These are phyloP conservation scores for Xanthorhoe spadicearia DNA, from an alignment of 2,888 invertebrate genomes.

Conservation along the genomic window DNA sequence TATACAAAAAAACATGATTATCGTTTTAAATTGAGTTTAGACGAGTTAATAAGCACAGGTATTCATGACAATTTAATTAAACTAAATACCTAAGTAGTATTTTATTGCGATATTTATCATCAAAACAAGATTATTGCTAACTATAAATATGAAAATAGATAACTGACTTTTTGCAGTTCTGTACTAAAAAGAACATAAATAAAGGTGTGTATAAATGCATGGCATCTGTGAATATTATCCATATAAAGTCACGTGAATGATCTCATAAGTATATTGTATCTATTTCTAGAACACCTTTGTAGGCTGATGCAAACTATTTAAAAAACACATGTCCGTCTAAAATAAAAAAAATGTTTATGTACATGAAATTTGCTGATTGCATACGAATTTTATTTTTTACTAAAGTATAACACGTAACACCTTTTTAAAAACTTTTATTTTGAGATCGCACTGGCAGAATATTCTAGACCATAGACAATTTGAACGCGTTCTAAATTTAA, in stretches of 20 bases:
- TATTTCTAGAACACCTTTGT: constrained; percentile 36
- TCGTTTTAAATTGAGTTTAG: not conserved
- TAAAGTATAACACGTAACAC: not conserved
- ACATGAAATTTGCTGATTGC: too few relatives aligned
- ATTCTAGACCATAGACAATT: constrained; percentile 21
- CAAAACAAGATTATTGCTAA: not conserved
- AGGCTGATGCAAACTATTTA: constrained; percentile 14
- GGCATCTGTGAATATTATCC: constrained; percentile 27
- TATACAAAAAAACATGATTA: not conserved
- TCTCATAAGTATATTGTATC: constrained; percentile 22
- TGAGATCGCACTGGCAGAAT: constrained; percentile 16
- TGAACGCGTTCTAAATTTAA: constrained; percentile 30
- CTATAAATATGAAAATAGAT: constrained; percentile 3
- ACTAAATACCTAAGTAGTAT: not conserved
- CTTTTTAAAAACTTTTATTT: too few relatives aligned
- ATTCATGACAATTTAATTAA: not conserved
- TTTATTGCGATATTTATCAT: not conserved
- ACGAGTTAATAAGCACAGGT: not conserved
- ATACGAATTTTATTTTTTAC: too few relatives aligned
- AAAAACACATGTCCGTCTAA: constrained; percentile 17
- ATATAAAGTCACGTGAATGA: constrained; percentile 32
- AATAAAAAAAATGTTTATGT: constrained; percentile 15
- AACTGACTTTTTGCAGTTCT: constrained; percentile 1
- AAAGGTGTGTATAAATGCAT: constrained; percentile 23
- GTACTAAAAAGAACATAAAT: constrained; percentile 17